Evolutionary conservation across 1,140 invertebrate species (phyloP).

Genomic region (Venustaconcha ellipsiformis): DNA sequence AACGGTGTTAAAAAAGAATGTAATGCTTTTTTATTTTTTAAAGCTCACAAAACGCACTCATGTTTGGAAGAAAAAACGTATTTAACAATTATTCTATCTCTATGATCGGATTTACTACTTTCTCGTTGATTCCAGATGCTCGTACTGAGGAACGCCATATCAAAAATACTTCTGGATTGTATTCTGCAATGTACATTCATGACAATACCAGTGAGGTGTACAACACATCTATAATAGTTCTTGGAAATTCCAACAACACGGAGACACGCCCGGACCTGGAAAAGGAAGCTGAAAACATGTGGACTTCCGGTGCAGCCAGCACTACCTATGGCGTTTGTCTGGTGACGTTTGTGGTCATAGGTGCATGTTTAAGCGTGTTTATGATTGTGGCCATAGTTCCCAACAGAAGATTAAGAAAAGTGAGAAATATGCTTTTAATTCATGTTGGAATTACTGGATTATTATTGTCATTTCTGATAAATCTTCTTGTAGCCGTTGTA

Average conservation of each 20-base stretch:
- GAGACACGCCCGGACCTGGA: neutral
- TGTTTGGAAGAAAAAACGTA: too few species aligned
- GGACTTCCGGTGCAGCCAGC: constrained; percentile 15
- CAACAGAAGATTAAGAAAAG: constrained; percentile 54
- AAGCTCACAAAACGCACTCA: too few species aligned
- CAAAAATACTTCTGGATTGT: neutral
- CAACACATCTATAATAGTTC: neutral
- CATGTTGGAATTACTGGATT: constrained; percentile 56
- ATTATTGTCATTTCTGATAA: constrained; percentile 42
- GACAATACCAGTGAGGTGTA: constrained; percentile 11
- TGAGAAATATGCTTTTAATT: constrained; percentile 58
- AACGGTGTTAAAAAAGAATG: too few species aligned
- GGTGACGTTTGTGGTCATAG: constrained; percentile 46
- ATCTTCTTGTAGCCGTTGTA: constrained; percentile 41
- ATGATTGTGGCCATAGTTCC: constrained; percentile 61
- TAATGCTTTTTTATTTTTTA: too few species aligned
- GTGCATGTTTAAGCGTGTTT: constrained; percentile 52
- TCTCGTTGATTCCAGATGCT: too few species aligned
- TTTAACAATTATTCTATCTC: too few species aligned
- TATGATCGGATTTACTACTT: too few species aligned
- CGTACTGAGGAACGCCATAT: too few species aligned
- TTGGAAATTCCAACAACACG: constrained; percentile 4
- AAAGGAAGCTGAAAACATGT: neutral
- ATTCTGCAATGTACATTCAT: constrained; percentile 15
- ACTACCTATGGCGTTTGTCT: constrained; percentile 50